A percentile compares a stretch with the other conserved stretches of the same genome.
Conservation (phyloP, 2,797 vertebrate species). For the Sebastes baramenuke region DNA sequence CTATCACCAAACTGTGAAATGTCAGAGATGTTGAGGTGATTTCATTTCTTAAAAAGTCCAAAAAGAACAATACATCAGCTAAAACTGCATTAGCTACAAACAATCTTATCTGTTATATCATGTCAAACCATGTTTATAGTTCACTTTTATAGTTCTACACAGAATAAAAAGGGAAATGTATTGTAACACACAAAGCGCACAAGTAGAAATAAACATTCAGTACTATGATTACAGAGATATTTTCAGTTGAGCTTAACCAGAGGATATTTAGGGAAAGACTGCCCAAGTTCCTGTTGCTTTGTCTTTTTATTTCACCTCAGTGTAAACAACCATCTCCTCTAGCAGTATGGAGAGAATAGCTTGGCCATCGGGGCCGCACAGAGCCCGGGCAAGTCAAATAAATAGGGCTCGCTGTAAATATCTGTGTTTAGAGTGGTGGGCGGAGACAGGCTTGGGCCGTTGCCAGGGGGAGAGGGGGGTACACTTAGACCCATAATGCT, state of each 20-base stretch:
- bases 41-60: neutral
- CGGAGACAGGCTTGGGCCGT: conserved; percentile 3
- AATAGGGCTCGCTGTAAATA: conserved; percentile 65
- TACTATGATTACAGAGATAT: neutral
- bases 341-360: conserved; percentile 52
- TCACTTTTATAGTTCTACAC: neutral
- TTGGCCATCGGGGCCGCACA: conserved; percentile 25
- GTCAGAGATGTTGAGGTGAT: neutral
- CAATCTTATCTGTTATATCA: neutral
- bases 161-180: neutral
- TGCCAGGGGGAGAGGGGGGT: neutral
- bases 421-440: conserved; percentile 54
- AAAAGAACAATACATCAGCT: neutral
- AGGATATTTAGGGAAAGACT: conserved; percentile 67
- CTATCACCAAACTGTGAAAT: neutral
- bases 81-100: neutral
- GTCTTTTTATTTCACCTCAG: conserved; percentile 60
- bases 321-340: conserved; percentile 67
- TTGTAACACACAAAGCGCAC: neutral
- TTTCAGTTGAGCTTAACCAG: conserved; percentile 31
- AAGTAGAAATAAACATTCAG: conserved; percentile 34
- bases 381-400: conserved; percentile 60
- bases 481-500: neutral
- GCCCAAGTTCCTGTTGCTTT: conserved; percentile 58
- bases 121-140: neutral